Evolutionary conservation across 2,113 vertebrate species (phyloP).

Genomic region (Pipra filicauda): DNA sequence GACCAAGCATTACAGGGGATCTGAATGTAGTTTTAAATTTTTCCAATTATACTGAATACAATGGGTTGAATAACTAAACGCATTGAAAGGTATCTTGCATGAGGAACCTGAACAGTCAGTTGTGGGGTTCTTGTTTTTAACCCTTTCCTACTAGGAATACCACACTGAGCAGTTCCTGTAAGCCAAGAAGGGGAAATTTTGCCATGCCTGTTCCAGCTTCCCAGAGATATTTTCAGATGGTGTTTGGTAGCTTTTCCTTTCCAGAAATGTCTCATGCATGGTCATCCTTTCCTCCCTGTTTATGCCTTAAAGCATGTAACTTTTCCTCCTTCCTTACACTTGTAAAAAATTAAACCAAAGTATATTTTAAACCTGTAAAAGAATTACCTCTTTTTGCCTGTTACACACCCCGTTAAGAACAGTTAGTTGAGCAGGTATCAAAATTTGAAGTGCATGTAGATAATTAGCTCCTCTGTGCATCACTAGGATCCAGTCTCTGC

Average conservation of each 20-base stretch:
- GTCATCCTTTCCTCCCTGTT: neutral
- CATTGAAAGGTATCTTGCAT: neutral
- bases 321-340: neutral
- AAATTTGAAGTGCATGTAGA: neutral
- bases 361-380: neutral
- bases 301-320: neutral
- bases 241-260: neutral
- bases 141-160: neutral
- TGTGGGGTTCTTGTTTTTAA: neutral
- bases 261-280: neutral
- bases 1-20: neutral
- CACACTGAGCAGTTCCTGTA: neutral
- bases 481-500: neutral
- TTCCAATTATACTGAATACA: slow-evolving; percentile 10
- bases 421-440: neutral
- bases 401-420: neutral
- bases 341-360: neutral
- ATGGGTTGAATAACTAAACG: neutral
- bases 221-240: neutral
- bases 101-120: neutral
- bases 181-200: neutral
- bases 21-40: neutral
- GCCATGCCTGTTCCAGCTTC: neutral
- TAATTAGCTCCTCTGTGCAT: neutral
- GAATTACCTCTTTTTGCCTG: neutral